Percentiles rank a stretch among this genome's conserved stretches.
Conservation (phyloP, 2,797 vertebrate genomes). For the Chiroxiphia lanceolata region DNA sequence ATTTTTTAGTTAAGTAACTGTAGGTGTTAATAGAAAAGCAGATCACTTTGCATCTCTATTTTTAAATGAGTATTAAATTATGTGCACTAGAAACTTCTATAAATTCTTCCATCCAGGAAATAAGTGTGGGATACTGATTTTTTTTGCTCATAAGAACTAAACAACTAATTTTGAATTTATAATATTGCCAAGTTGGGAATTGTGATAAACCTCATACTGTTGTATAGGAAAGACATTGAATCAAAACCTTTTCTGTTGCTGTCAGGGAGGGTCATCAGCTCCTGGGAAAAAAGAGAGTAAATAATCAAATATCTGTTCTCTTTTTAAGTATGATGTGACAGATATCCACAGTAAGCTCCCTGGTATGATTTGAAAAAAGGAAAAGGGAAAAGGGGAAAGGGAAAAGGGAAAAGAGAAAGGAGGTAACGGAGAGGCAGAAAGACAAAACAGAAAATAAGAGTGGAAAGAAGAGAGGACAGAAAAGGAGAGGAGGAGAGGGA, state of each 20-base stretch:
- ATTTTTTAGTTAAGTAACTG: not conserved
- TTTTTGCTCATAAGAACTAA: not conserved
- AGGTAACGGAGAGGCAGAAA: not conserved
- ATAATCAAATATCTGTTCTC: not conserved
- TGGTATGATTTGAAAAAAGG: not conserved
- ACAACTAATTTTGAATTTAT: not conserved
- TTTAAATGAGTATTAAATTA: not conserved
- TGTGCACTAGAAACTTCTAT: not conserved
- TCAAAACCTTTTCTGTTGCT: not conserved
- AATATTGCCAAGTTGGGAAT: not conserved
- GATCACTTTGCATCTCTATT: not conserved
- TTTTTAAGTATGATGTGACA: not conserved
- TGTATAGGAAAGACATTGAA: not conserved
- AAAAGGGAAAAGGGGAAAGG: not conserved
- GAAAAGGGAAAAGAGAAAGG: not conserved
- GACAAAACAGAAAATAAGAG: not conserved
- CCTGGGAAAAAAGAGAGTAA: not conserved
- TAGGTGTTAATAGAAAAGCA: not conserved
- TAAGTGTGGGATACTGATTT: not conserved
- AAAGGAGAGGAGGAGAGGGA: too few relatives aligned
- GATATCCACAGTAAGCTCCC: not conserved
- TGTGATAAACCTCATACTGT: not conserved
- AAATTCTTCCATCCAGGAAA: not conserved
- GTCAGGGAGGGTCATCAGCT: not conserved
- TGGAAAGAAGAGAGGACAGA: too few relatives aligned